Base-by-base conservation (phyloP, 2,888 invertebrate genomes). In the Resseliella maxima region DNA sequence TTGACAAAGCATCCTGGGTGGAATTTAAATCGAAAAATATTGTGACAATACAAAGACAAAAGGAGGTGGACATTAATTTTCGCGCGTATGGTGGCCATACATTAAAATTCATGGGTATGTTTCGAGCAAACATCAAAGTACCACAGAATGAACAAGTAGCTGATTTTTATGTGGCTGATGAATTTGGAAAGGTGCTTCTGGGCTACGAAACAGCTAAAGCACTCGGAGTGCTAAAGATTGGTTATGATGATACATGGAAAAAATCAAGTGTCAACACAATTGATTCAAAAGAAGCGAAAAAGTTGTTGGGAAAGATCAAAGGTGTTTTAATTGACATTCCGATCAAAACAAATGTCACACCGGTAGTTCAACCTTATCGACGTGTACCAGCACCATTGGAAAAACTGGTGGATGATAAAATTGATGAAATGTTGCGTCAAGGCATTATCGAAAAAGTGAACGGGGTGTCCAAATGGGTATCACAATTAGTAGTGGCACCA, bases 401-500 rank as follows among this genome's bases (percentile, higher is more conserved):
- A 64, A 87, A 86, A 85, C 86, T 86, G 1, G 64, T 45, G 86
- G 87, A 87, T 18, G n/a, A 50, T 18, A 87, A 87, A 46, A 46
- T 89, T 21, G 87, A 88, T 86, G 89, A 89, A 86, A 87, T 88
- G 31, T 86, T 88, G 81, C 86, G 87, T n/a, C 21, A 41, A 21
- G 89, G 89, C 85, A 89, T 90, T 46, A 90, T 90, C 81, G 89
- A 90, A 88, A 88, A 87, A 85, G 89, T 90, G 18, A 87, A 88
- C n/a, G n/a, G n/a, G 81, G 89, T 89, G 24, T 89, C 89, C 45
- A 81, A 86, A 38, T 90, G 90, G 89, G 88, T 90, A 87, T 89
- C 90, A 88, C 88, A 89, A 12, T 88, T 90, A 8, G 89, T 90
- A 1, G 88, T 89, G 27, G 88, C 89, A 59, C 89, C 89, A 87